phyloP scores from a whole-genome alignment of 2,113 vertebrate genomes.

The Melospiza georgiana region DNA sequence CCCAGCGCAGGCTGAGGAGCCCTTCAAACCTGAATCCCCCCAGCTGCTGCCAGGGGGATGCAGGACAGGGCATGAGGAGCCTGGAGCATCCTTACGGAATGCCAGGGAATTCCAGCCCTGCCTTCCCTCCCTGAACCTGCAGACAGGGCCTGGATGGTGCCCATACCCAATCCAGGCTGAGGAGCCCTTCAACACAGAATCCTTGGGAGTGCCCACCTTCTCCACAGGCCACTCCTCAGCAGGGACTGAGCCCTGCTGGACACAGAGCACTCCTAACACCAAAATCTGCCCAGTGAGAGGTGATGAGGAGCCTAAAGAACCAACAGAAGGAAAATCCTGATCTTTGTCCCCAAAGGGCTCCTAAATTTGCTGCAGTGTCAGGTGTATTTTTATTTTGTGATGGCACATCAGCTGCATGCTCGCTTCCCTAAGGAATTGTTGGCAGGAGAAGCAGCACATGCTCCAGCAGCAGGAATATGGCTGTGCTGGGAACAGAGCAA shows the following conservation, averaged over 20 bases:
- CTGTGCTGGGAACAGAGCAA: not conserved
- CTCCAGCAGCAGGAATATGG: not conserved
- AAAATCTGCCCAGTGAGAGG: not conserved
- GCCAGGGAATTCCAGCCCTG: not conserved
- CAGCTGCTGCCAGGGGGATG: no score
- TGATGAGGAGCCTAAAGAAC: not conserved
- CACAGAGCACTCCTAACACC: not conserved
- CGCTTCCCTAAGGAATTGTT: not conserved
- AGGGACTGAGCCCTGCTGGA: not conserved
- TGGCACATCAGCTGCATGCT: not conserved
- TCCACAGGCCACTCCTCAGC: not conserved
- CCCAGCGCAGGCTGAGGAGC: not conserved
- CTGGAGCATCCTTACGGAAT: rapidly evolving
- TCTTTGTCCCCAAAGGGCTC: not conserved
- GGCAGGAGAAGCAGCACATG: not conserved
- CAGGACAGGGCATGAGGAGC: not conserved
- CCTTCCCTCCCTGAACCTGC: not conserved
- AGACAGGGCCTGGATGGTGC: rapidly evolving
- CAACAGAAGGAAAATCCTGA: not conserved
- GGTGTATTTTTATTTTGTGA: not conserved
- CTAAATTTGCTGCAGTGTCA: not conserved
- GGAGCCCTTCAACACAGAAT: not conserved
- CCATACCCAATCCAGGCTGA: rapidly evolving
- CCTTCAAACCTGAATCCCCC: not conserved
- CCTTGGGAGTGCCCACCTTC: rapidly evolving